Evolutionary conservation across 2,797 vertebrate genomes (phyloP).

Genomic region (Staurois parvus): DNA sequence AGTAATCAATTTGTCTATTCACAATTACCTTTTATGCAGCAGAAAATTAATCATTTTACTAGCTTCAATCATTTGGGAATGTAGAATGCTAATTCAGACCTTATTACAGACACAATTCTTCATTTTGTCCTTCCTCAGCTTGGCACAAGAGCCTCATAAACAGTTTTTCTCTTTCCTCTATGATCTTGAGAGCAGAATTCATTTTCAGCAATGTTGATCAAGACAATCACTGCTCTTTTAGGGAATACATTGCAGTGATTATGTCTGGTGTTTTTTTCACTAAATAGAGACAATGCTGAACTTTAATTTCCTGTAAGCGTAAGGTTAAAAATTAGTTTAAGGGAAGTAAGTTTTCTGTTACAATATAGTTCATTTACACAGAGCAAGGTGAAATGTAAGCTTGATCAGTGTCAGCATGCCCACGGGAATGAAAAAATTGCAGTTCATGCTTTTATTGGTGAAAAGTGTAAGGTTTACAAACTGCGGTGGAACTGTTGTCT

Average conservation of each 20-base stretch:
- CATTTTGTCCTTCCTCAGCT: conserved; percentile 62
- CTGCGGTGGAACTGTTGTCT: too few relatives aligned
- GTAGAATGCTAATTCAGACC: conserved; percentile 64
- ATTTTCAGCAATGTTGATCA: conserved; percentile 54
- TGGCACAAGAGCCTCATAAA: conserved; percentile 63
- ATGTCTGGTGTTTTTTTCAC: conserved; percentile 11
- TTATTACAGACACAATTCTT: conserved; percentile 63
- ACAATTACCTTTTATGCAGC: conserved; percentile 62
- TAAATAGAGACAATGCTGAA: conserved; percentile 24
- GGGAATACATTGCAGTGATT: conserved; percentile 37
- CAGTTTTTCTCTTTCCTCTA: conserved; percentile 60
- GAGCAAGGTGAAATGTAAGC: neutral
- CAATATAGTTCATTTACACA: neutral
- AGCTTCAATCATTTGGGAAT: conserved; percentile 63
- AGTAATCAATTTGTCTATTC: conserved; percentile 63
- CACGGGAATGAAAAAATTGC: neutral
- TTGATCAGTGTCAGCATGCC: neutral
- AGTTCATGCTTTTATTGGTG: neutral
- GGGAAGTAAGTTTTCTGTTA: neutral
- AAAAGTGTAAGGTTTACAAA: neutral
- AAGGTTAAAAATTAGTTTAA: neutral
- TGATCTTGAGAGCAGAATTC: conserved; percentile 59
- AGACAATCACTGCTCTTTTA: conserved; percentile 43
- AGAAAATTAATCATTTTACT: conserved; percentile 64
- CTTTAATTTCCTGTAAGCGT: neutral